Conservation (phyloP, 30 jellyfish, hydroid and myxozoan genomes). For the Catostylus mosaicus region DNA sequence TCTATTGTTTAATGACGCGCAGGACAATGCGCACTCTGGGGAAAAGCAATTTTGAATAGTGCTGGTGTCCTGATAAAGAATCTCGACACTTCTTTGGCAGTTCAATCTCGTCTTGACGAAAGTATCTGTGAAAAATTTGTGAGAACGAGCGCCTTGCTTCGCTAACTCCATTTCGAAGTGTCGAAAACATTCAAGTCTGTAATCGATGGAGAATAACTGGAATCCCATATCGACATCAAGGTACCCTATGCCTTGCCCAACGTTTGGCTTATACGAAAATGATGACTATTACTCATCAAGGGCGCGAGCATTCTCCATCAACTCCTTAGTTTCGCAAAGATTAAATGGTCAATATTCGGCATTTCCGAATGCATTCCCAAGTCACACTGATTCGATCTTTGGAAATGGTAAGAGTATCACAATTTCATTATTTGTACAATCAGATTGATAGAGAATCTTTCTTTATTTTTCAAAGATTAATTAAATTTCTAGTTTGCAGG, state of each 20-base stretch:
- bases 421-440: background rate
- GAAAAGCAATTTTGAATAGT: conserved; percentile 63
- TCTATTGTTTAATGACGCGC: conserved; percentile 48
- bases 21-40: conserved; percentile 72
- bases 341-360: conserved; percentile 50
- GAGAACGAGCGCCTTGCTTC: conserved; percentile 79
- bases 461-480: too few relatives aligned
- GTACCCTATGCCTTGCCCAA: conserved; percentile 65
- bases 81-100: conserved; percentile 79
- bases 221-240: conserved; percentile 76
- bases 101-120: conserved; percentile 70
- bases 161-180: conserved; percentile 71
- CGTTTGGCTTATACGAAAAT: conserved; percentile 72
- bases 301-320: conserved; percentile 72
- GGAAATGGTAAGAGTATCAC: conserved; percentile 51
- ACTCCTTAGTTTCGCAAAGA: conserved; percentile 68
- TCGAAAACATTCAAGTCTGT: conserved; percentile 70
- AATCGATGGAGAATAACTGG: conserved; percentile 84
- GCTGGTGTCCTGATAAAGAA: conserved; percentile 69
- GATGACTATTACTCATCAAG: conserved; percentile 69
- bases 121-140: conserved; percentile 72
- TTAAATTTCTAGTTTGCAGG: too few relatives aligned
- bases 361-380: conserved; percentile 30
- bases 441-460: too few relatives aligned
- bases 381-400: conserved; percentile 33